Percentiles rank a stretch among this genome's conserved stretches.
Evolutionary conservation across 2,113 vertebrate species (phyloP).

Genomic region (Phodopus roborovskii): DNA sequence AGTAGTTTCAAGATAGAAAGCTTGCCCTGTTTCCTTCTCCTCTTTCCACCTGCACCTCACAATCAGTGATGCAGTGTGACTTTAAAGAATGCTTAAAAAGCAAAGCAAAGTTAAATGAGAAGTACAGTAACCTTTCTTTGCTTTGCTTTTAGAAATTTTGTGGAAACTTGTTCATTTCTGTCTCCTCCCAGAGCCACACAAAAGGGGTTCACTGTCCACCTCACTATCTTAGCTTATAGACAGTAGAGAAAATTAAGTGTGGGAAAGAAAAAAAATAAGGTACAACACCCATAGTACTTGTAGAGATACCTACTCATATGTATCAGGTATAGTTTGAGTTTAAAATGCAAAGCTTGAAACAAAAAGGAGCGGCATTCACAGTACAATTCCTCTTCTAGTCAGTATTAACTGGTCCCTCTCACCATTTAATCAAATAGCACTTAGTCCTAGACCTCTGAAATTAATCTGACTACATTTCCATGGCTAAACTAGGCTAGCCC

Average conservation of each 20-base stretch:
- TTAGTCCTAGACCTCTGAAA: background rate
- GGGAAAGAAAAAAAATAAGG: background rate
- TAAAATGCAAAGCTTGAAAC: background rate
- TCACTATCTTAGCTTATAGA: background rate
- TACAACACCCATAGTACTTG: background rate
- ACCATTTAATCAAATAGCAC: conserved; percentile 22
- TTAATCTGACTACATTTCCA: background rate
- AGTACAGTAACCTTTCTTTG: background rate
- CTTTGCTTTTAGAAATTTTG: conserved; percentile 12
- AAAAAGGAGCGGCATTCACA: background rate
- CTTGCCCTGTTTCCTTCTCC: background rate
- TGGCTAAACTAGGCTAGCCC: background rate
- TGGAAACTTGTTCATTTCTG: background rate
- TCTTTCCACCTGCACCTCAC: background rate
- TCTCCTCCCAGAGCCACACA: background rate
- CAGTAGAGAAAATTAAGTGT: background rate
- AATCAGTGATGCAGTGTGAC: background rate
- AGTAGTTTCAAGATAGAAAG: background rate
- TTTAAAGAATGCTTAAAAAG: conserved; percentile 44
- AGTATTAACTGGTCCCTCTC: background rate
- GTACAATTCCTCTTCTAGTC: background rate
- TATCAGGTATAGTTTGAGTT: conserved; percentile 24
- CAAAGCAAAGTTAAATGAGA: conserved; percentile 34
- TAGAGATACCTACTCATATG: background rate
- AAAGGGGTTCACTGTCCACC: background rate